Conservation (phyloP, 2,113 vertebrate genomes). For the Paramisgurnus dabryanus region DNA sequence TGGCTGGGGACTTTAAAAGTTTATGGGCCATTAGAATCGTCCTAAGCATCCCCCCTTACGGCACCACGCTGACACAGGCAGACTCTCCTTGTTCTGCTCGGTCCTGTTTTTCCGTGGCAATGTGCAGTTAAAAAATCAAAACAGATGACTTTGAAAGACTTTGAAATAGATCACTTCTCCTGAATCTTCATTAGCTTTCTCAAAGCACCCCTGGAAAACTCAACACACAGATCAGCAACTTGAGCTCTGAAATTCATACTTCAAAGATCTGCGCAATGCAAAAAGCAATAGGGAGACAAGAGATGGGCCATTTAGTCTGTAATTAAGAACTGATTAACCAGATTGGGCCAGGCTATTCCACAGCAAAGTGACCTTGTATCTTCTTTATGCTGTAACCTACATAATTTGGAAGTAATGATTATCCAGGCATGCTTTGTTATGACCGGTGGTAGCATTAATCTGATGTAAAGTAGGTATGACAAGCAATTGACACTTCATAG, state of each 20-base stretch:
- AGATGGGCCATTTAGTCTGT: constrained; percentile 66
- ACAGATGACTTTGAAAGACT: too few species aligned
- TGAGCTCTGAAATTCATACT: not conserved
- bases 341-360: constrained; percentile 46
- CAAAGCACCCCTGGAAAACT: not conserved
- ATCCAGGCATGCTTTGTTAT: constrained; percentile 21
- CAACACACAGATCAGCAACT: not conserved
- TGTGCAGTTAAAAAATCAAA: too few species aligned
- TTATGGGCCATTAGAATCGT: too few species aligned
- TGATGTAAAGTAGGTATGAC: not conserved
- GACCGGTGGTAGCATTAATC: not conserved
- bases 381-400: not conserved
- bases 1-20: too few species aligned
- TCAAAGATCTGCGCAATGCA: not conserved
- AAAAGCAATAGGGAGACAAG: constrained; percentile 48
- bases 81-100: too few species aligned
- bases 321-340: constrained; percentile 70
- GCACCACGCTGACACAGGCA: too few species aligned
- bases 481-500: not conserved
- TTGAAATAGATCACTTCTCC: not conserved
- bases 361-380: constrained; percentile 67
- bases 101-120: too few species aligned
- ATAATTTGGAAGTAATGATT: not conserved
- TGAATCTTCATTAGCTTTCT: not conserved
- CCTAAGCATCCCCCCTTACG: too few species aligned